Conservation (phyloP, 1,140 invertebrate genomes). For the Cyclargus thomasi region DNA sequence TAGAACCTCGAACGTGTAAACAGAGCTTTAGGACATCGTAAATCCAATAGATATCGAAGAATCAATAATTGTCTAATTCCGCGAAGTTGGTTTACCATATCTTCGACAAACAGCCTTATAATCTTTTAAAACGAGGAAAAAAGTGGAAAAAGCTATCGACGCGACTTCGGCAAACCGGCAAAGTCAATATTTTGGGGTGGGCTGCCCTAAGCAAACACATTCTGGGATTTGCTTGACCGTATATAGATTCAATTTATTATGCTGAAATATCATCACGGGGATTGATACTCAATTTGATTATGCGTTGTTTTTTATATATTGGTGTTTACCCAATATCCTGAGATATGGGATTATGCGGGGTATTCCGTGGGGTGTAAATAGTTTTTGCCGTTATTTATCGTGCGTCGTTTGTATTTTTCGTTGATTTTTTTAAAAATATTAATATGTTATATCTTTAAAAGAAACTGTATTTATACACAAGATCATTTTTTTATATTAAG, state of each 20-base stretch:
- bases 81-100: constrained; percentile 68
- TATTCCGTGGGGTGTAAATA: neutral
- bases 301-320: constrained; percentile 3
- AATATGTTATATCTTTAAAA: too few species aligned
- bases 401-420: neutral
- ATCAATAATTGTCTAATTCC: constrained; percentile 63
- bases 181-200: constrained; percentile 75
- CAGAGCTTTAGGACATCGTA: constrained; percentile 31
- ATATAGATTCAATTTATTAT: constrained; percentile 73
- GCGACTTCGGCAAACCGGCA: constrained; percentile 71
- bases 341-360: neutral
- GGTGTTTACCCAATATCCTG: neutral
- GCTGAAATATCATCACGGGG: constrained; percentile 58
- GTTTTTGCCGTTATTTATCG: neutral
- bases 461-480: too few species aligned
- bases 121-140: constrained; percentile 57
- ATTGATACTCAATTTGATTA: constrained; percentile 17
- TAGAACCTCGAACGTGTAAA: neutral
- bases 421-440: neutral
- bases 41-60: constrained; percentile 31
- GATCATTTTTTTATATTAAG: too few species aligned
- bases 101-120: constrained; percentile 48
- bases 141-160: constrained; percentile 69
- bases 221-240: constrained; percentile 66
- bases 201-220: constrained; percentile 70